Conservation (phyloP, 2,113 vertebrate species). For the Crypturellus undulatus region DNA sequence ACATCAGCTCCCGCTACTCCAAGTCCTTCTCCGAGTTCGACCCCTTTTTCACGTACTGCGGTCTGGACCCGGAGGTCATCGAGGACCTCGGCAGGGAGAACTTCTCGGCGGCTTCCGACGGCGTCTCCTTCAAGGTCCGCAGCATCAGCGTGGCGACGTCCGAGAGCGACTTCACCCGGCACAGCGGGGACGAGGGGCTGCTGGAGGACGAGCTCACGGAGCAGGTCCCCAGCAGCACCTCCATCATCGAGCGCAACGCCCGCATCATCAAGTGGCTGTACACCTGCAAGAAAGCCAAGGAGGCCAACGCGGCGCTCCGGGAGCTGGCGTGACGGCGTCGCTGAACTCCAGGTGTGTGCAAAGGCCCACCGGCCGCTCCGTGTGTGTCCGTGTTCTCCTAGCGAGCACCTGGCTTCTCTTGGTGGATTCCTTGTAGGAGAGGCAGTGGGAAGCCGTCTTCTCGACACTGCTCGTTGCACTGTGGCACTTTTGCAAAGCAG, state of each 20-base stretch:
- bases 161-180: slow-evolving; percentile 84
- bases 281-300: slow-evolving; percentile 89
- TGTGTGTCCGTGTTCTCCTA: not conserved
- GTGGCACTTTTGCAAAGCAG: not conserved
- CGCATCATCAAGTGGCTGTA: slow-evolving; percentile 98
- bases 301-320: slow-evolving; percentile 78
- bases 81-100: slow-evolving; percentile 89
- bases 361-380: not conserved
- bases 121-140: slow-evolving; percentile 72
- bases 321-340: slow-evolving; percentile 77
- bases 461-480: not conserved
- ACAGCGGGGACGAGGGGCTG: slow-evolving; percentile 84
- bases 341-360: slow-evolving; percentile 51
- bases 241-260: slow-evolving; percentile 95
- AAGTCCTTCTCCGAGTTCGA: slow-evolving; percentile 87
- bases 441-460: not conserved
- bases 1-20: slow-evolving; percentile 92
- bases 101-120: slow-evolving; percentile 84
- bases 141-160: slow-evolving; percentile 88
- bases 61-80: slow-evolving; percentile 88
- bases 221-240: slow-evolving; percentile 80
- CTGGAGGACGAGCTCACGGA: slow-evolving; percentile 82
- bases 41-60: slow-evolving; percentile 92
- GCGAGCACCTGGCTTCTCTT: not conserved
- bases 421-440: not conserved